phyloP scores from a whole-genome alignment of 2,113 vertebrate species.

The Poeciliopsis turrubarensis region DNA sequence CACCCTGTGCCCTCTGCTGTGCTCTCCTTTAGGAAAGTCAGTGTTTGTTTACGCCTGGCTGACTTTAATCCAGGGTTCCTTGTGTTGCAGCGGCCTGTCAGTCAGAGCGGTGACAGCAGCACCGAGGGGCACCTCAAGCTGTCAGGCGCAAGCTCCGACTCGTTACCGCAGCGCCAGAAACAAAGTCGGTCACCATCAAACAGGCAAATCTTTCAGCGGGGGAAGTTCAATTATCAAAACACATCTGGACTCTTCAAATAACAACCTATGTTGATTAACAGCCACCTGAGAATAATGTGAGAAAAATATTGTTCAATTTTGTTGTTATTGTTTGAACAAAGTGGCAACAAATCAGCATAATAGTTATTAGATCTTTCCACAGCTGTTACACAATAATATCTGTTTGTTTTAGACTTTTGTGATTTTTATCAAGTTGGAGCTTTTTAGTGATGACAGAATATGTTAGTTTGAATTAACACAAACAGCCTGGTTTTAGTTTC shows the following conservation, averaged over 20 bases:
- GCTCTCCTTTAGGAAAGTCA: conserved; percentile 37
- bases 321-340: not conserved
- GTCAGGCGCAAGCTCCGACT: conserved; percentile 58
- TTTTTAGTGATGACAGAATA: too few relatives aligned
- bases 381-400: not conserved
- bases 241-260: conserved; percentile 9
- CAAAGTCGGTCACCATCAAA: conserved; percentile 40
- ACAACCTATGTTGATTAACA: not conserved
- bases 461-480: too few relatives aligned
- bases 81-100: conserved; percentile 66
- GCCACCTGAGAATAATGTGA: not conserved
- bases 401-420: too few relatives aligned
- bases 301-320: not conserved
- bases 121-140: conserved; percentile 65
- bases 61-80: conserved; percentile 69
- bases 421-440: too few relatives aligned
- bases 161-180: conserved; percentile 50
- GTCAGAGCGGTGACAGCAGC: conserved; percentile 72
- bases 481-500: too few relatives aligned
- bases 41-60: conserved; percentile 68
- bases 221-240: conserved; percentile 31
- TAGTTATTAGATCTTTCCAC: not conserved
- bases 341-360: not conserved
- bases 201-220: not conserved
- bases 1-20: conserved; percentile 1